phyloP scores from a whole-genome alignment of 2,888 invertebrate genomes.

The Diabrotica balteata region DNA sequence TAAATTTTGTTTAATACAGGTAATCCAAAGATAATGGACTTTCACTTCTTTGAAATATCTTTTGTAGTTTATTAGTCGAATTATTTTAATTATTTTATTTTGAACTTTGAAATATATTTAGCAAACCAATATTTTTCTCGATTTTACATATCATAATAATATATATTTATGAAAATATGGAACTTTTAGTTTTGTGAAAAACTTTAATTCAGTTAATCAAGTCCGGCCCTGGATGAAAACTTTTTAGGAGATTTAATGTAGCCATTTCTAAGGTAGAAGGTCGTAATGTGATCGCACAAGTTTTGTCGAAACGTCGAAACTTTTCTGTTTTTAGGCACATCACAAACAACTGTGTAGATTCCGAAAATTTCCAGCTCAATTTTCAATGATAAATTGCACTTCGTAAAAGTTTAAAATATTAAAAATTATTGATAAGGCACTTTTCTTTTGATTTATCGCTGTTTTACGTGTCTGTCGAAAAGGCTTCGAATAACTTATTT shows the following conservation, averaged over 20 bases:
- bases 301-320: constrained; percentile 25
- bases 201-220: neutral
- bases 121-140: no score
- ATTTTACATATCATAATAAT: no score
- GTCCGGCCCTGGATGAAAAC: constrained; percentile 32
- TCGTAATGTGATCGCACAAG: constrained; percentile 40
- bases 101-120: no score
- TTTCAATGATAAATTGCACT: constrained; percentile 40
- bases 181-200: no score
- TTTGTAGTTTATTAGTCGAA: no score
- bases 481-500: constrained; percentile 32
- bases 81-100: no score
- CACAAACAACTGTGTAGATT: constrained; percentile 33
- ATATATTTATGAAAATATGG: no score
- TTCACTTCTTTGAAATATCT: no score
- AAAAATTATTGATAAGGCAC: constrained; percentile 43
- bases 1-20: no score
- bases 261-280: constrained; percentile 40
- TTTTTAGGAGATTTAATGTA: constrained; percentile 45
- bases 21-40: no score
- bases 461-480: constrained; percentile 33
- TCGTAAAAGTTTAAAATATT: constrained; percentile 39
- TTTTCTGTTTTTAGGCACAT: constrained; percentile 33
- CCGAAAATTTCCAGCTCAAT: constrained; percentile 33
- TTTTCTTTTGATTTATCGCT: constrained; percentile 37